Evolutionary conservation across 2,797 vertebrate genomes (phyloP).

Genomic region (Xiphophorus birchmanni): DNA sequence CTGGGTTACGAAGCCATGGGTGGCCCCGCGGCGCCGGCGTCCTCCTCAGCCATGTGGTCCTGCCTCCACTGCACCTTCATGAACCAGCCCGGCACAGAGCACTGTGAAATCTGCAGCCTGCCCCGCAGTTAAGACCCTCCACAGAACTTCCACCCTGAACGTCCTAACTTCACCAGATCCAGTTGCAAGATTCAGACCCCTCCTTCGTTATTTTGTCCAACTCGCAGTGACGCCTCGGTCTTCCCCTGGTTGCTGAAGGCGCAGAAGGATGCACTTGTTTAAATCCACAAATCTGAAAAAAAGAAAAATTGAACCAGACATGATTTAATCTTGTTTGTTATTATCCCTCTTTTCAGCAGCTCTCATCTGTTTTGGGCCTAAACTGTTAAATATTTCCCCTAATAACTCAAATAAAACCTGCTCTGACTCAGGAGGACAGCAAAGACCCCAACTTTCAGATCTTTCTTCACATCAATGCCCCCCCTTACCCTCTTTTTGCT

Average conservation of each 20-base stretch:
- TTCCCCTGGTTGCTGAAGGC: conserved; percentile 48
- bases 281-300: conserved; percentile 38
- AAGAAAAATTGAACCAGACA: conserved; percentile 35
- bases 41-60: conserved; percentile 91
- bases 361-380: conserved; percentile 22
- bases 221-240: conserved; percentile 23
- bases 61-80: conserved; percentile 99
- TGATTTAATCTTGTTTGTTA: conserved; percentile 5
- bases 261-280: conserved; percentile 50
- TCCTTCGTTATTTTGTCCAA: conserved; percentile 14
- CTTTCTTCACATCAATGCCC: conserved; percentile 49
- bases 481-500: conserved; percentile 19
- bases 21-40: conserved; percentile 77
- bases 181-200: conserved; percentile 54
- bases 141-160: conserved; percentile 13
- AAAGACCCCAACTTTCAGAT: conserved; percentile 57
- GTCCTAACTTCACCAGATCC: conserved; percentile 55
- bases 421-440: conserved; percentile 65
- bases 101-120: conserved; percentile 99
- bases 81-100: conserved; percentile 97
- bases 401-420: conserved; percentile 43
- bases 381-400: conserved; percentile 37
- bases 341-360: conserved; percentile 37
- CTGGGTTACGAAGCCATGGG: conserved; percentile 89
- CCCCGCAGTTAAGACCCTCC: conserved; percentile 85